A percentile compares a stretch with the other conserved stretches of the same genome.
Evolutionary conservation across 2,113 vertebrate species (phyloP).

Genomic region (Xiphias gladius): DNA sequence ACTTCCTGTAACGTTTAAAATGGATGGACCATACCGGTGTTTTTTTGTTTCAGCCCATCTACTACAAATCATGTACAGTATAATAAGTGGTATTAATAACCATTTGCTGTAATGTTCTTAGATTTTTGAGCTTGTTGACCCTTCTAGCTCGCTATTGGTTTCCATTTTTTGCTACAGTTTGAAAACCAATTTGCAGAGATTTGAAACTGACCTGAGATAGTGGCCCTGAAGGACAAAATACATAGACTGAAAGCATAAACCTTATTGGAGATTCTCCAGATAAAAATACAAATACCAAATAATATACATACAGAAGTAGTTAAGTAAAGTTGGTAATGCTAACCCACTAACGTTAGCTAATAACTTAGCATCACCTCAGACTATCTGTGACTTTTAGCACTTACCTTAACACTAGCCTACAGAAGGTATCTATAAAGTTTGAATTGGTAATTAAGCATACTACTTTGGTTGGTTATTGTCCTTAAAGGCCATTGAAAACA

Average conservation of each 20-base stretch:
- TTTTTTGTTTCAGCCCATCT: conserved; percentile 62
- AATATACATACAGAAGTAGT: not conserved
- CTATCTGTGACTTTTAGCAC: not conserved
- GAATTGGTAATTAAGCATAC: not conserved
- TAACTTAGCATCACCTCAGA: not conserved
- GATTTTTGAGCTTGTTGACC: not conserved
- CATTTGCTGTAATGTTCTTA: conserved; percentile 36
- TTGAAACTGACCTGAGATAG: not conserved
- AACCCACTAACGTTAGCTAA: not conserved
- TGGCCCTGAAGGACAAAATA: conserved; percentile 33
- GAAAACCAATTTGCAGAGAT: conserved; percentile 28
- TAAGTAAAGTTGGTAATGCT: not conserved
- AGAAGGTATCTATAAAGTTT: not conserved
- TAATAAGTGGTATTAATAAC: conserved; percentile 4
- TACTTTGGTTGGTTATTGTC: not conserved
- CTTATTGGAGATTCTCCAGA: not conserved
- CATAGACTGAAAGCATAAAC: not conserved
- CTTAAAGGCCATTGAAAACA: conserved; percentile 16
- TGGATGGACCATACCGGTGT: conserved; percentile 75
- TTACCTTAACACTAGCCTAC: not conserved
- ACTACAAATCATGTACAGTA: conserved; percentile 55
- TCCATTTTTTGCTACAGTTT: conserved; percentile 1
- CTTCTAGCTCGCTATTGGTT: conserved; percentile 22
- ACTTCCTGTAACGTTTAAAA: conserved; percentile 35
- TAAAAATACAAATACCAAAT: not conserved